Base-by-base conservation (phyloP, 2,888 invertebrate species). In the Scaptomyza tumidula region DNA sequence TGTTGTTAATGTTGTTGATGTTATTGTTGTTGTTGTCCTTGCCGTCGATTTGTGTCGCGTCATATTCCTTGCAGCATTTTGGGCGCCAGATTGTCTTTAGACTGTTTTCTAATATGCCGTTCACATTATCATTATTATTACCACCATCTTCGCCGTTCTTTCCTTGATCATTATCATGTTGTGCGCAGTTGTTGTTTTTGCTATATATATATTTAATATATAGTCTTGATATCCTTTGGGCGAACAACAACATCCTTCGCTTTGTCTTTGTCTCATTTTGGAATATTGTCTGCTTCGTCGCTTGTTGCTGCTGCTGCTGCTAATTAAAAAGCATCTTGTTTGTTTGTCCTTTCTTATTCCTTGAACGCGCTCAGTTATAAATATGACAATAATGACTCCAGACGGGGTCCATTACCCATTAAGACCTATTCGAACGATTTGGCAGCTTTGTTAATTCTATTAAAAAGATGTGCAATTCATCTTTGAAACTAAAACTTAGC, bases 301-400 rank as follows among this genome's bases (percentile, higher is more conserved):
- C 79, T 78, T 75, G 75, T 79, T 79, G 80, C 72, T 70, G 84
- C 86, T 83, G 75, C 75, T 79, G 80, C 75, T 70, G 84, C 86
- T 83, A 83, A 83, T 83, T 83, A 83, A 83, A 86, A 80, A 74
- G 74, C 74, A 62, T 74, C 74, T 75, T 71, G 57, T 70, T 46
- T 37, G 39, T 46, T 33, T 33, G 29, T 33, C 10, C 52, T 62
- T 48, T 45, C 41, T 16, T 48, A 44, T 58, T 53, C 49, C 53
- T 63, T 27, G 35, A 56, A 54, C 50, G 60, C 54, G 46, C 61
- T 10, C 6, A 14, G 41, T 16, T 41, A 73, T 72, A 52, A 52
- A 41, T 65, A 52, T 46, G 53, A 48, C 52, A 46, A 73, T 73
- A 73, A 67, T 58, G 43, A 67, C 49, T 46, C 19, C 67, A 37